These are phyloP conservation scores for Bujurquina vittata DNA, from an alignment of 2,113 vertebrate genomes.

Conservation along the genomic window DNA sequence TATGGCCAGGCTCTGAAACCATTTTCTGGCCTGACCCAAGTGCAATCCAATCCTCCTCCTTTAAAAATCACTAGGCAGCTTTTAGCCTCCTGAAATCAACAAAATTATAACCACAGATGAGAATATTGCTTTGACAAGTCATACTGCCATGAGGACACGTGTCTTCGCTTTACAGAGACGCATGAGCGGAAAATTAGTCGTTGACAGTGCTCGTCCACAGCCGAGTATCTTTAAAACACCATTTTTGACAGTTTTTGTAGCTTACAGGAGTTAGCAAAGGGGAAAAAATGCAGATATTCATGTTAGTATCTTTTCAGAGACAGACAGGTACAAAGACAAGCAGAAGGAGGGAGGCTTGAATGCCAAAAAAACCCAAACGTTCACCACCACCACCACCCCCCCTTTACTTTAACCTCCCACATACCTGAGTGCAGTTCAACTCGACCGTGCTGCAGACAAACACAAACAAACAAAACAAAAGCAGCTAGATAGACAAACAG, in stretches of 20 bases:
- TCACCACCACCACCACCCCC: background rate
- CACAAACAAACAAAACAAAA: background rate
- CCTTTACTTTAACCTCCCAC: constrained; percentile 6
- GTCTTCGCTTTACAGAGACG: background rate
- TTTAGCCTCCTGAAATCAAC: background rate
- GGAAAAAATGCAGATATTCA: background rate
- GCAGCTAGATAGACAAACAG: background rate
- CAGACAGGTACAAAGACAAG: background rate
- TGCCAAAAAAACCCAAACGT: background rate
- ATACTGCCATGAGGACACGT: background rate
- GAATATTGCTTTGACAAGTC: background rate
- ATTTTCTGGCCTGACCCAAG: background rate
- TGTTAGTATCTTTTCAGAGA: background rate
- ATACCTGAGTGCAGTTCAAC: constrained; percentile 44
- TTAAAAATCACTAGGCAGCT: background rate
- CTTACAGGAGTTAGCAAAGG: background rate
- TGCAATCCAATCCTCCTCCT: background rate
- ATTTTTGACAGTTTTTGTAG: background rate
- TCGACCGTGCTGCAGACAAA: background rate
- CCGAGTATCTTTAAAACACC: background rate
- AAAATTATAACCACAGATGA: background rate
- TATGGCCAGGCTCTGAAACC: background rate
- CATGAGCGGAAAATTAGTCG: background rate
- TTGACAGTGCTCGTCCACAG: background rate
- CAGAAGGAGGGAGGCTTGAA: background rate